Conservation (phyloP, 2,797 vertebrate species). For the Oryzias sinensis region DNA sequence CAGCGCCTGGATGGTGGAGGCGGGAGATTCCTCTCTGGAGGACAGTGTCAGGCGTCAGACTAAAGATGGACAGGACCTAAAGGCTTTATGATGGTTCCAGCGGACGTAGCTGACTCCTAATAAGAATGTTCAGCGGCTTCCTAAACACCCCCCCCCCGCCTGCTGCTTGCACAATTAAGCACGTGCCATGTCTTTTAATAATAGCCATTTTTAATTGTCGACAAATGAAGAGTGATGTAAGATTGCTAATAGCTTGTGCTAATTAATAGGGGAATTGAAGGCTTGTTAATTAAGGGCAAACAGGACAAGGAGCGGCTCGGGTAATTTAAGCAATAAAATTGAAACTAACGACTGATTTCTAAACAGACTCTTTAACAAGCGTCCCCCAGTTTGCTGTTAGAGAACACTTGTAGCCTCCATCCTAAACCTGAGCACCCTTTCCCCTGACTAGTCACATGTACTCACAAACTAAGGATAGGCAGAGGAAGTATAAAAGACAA, state of each 20-base stretch:
- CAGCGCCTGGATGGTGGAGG: slow-evolving; percentile 27
- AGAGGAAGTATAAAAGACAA: slow-evolving; percentile 28
- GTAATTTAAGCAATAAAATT: slow-evolving; percentile 83
- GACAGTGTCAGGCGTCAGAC: slow-evolving; percentile 41
- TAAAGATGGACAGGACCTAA: slow-evolving; percentile 49
- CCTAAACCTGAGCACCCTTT: slow-evolving; percentile 3
- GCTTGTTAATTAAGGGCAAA: slow-evolving; percentile 96
- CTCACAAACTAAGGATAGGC: slow-evolving; percentile 3
- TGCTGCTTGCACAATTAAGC: slow-evolving; percentile 76
- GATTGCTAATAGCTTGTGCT: slow-evolving; percentile 88
- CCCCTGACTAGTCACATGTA: slow-evolving; percentile 9
- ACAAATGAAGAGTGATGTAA: slow-evolving; percentile 89
- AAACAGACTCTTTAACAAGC: slow-evolving; percentile 81
- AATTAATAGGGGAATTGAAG: slow-evolving; percentile 92
- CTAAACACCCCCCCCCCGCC: slow-evolving; percentile 38
- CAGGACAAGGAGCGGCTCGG: slow-evolving; percentile 85
- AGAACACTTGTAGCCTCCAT: slow-evolving; percentile 14
- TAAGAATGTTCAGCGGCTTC: slow-evolving; percentile 19
- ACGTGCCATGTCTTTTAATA: slow-evolving; percentile 87
- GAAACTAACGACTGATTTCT: slow-evolving; percentile 85
- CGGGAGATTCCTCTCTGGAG: slow-evolving; percentile 38
- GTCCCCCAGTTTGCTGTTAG: slow-evolving; percentile 31
- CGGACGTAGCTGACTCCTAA: slow-evolving; percentile 39
- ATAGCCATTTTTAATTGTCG: slow-evolving; percentile 89
- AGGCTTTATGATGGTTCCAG: slow-evolving; percentile 41